Evolutionary conservation across 2,797 vertebrate species (phyloP), one percentile per base, ranked within the genome.

Genomic region (Gambelia wislizenii): DNA sequence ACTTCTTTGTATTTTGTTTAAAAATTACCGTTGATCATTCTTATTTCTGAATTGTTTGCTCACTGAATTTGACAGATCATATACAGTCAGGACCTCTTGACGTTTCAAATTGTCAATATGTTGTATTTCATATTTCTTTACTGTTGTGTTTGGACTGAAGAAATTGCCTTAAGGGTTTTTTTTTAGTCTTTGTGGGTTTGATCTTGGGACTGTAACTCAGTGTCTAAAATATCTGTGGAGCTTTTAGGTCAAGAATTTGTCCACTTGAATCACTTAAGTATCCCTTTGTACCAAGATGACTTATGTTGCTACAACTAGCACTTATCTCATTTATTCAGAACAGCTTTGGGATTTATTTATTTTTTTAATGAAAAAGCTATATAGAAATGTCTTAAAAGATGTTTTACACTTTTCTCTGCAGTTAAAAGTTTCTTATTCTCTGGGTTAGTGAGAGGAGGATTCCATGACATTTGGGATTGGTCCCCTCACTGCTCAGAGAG

Each of bases 211-310:
- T 27, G 20, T 81, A 54, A 69, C 39, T 81, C 27, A 47, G 22
- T 42, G 6, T 76, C n/a, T 52, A 88, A 83, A 84, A 84, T 89
- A n/a, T 78, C 76, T 54, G 44, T 83, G 20, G 14, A 52, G n/a
- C 10, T 4, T 64, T 30, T 64, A 20, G 52, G 47, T 88, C 16
- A n/a, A 81, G 16, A 81, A 59, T 88, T 67, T 74, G 54, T 36
- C 52, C 54, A 49, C 67, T 74, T 49, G 27, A 27, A 44, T 5
- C 9, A 75, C 3, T 75, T 77, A 61, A 72, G 5, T 52, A 3
- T 33, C 42, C 25, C 14, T 72, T 80, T 83, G 59, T 36, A 39
- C 16, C 54, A 89, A 59, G 6, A 30, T 61, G 20, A 44, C 47
- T 25, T 79, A 7, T 54, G 10, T 75, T 14, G 36, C 67, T 7